phyloP scores from a whole-genome alignment of 2,888 invertebrate genomes.

The Volucella inflata region DNA sequence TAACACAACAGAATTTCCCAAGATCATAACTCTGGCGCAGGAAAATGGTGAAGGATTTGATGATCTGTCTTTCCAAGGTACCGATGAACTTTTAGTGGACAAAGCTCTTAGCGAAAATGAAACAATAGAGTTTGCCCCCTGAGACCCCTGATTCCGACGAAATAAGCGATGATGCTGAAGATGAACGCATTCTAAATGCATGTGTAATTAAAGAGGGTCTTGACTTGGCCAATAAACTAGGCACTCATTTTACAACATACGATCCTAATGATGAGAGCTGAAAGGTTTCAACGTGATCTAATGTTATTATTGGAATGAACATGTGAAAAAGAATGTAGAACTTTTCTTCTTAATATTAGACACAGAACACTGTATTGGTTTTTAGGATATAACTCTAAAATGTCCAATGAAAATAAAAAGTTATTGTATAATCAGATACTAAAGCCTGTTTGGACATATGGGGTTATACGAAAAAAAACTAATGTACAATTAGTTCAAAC shows the following conservation, averaged over 20 bases:
- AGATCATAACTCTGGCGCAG: constrained; percentile 75
- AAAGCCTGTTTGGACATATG: no score
- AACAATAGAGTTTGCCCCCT: constrained; percentile 71
- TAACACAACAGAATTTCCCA: constrained; percentile 59
- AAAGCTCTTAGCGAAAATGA: constrained; percentile 75
- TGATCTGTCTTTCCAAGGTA: constrained; percentile 73
- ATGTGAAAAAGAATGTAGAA: no score
- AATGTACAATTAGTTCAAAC: no score
- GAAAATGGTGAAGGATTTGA: constrained; percentile 77
- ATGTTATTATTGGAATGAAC: constrained; percentile 9
- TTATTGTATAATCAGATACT: no score
- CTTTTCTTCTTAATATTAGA: no score
- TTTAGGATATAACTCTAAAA: no score
- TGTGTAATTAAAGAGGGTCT: neutral
- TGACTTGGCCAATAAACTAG: neutral
- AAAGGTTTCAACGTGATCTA: neutral
- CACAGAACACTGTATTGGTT: no score
- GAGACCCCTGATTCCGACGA: neutral
- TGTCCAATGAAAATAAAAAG: no score
- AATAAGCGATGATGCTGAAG: neutral
- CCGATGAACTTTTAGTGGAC: constrained; percentile 72
- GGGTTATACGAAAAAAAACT: no score
- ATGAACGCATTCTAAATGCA: neutral
- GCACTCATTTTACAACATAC: neutral
- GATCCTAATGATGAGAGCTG: neutral